phyloP scores from a whole-genome alignment of 2,888 invertebrate genomes.

The Ennomos erosarius region DNA sequence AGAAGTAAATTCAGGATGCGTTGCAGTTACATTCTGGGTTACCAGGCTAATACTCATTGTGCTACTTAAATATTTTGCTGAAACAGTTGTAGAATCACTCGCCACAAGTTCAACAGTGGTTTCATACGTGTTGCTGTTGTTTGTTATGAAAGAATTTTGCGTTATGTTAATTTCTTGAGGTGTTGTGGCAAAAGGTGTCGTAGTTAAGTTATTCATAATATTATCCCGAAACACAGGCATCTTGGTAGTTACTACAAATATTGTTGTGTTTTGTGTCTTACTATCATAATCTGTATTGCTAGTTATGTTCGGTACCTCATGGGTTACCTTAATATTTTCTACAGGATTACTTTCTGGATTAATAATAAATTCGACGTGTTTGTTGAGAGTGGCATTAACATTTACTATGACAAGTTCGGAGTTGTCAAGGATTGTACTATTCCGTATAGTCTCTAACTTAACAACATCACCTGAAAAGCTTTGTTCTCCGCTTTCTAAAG shows the following conservation, averaged over 20 bases:
- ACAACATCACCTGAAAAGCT: conserved; percentile 52
- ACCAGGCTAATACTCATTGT: conserved; percentile 8
- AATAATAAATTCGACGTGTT: conserved; percentile 4
- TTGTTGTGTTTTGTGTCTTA: conserved; percentile 44
- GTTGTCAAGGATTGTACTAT: conserved; percentile 27
- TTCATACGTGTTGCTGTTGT: conserved; percentile 27
- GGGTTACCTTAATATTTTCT: conserved; percentile 42
- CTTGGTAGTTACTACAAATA: conserved; percentile 66
- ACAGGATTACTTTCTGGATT: conserved; percentile 27
- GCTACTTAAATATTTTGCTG: conserved; percentile 7
- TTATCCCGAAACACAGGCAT: conserved; percentile 54
- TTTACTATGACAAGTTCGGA: conserved; percentile 3
- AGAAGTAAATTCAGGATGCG: conserved; percentile 19
- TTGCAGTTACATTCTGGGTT: conserved; percentile 11
- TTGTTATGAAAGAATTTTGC: conserved; percentile 24
- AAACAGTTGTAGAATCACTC: conserved; percentile 12
- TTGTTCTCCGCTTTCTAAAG: conserved; percentile 44
- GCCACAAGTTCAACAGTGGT: conserved; percentile 17
- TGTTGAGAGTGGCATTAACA: conserved; percentile 22
- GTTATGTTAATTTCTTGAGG: conserved; percentile 27
- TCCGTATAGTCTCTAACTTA: conserved; percentile 48
- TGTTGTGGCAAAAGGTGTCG: conserved; percentile 22
- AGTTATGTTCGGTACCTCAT: conserved; percentile 62
- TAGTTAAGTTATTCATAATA: conserved; percentile 27
- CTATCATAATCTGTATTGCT: conserved; percentile 53